phyloP scores from a whole-genome alignment of 2,797 vertebrate genomes.

The Gymnothorax javanicus region DNA sequence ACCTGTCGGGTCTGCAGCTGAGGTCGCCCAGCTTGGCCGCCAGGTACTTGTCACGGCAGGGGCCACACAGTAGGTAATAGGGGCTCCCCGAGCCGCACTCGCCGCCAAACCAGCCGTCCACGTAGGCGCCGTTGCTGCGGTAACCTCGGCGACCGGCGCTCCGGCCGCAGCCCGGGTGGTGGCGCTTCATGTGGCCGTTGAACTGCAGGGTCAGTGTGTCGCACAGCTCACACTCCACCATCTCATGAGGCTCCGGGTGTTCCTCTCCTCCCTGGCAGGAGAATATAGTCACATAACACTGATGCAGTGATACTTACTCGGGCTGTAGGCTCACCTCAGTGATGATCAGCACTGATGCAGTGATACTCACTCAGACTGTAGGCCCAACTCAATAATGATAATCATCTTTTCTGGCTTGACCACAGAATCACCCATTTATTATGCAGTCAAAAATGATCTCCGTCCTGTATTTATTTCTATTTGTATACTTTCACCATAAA shows the following conservation, averaged over 20 bases:
- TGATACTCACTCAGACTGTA: too few relatives aligned
- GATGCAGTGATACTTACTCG: too few relatives aligned
- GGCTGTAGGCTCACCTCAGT: too few relatives aligned
- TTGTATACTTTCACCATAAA: too few relatives aligned
- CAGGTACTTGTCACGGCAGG: slow-evolving; percentile 78
- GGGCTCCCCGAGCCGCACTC: slow-evolving; percentile 82
- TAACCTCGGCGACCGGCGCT: slow-evolving; percentile 78
- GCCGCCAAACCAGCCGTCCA: slow-evolving; percentile 82
- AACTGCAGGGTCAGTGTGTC: slow-evolving; percentile 77
- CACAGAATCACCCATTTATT: too few relatives aligned
- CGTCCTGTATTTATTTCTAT: too few relatives aligned
- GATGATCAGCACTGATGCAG: too few relatives aligned
- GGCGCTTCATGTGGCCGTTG: slow-evolving; percentile 77
- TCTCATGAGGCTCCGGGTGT: slow-evolving; percentile 66
- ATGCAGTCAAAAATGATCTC: too few relatives aligned
- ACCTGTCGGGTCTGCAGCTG: slow-evolving; percentile 71
- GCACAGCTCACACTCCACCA: slow-evolving; percentile 82
- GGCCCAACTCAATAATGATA: too few relatives aligned
- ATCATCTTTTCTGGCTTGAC: background rate
- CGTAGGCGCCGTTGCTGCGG: slow-evolving; percentile 78
- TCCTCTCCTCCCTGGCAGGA: slow-evolving; percentile 69
- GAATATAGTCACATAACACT: background rate
- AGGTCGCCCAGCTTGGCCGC: slow-evolving; percentile 64
- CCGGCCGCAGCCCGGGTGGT: slow-evolving; percentile 80
- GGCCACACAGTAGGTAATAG: slow-evolving; percentile 78